Conservation (phyloP, 2,797 vertebrate species). For the Acanthiza pusilla region DNA sequence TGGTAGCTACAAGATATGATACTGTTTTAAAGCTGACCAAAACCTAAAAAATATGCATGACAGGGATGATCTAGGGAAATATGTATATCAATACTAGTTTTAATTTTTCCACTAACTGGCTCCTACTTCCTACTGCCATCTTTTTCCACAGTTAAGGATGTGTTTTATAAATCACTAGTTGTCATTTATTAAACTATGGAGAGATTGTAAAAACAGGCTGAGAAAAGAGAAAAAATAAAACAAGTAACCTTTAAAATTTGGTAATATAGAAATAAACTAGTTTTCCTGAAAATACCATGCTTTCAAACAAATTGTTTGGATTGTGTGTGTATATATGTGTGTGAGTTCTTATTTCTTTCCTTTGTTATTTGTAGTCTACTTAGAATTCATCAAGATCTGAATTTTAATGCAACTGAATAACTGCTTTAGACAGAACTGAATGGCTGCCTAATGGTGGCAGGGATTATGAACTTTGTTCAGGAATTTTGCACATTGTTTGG, state of each 20-base stretch:
- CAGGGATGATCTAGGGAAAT: background rate
- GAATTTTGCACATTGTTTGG: background rate
- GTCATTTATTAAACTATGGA: background rate
- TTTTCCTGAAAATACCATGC: background rate
- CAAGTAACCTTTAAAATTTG: background rate
- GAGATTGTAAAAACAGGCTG: background rate
- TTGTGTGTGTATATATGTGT: background rate
- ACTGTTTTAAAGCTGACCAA: background rate
- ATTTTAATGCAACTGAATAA: background rate
- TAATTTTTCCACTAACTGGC: background rate
- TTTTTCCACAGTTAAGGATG: background rate
- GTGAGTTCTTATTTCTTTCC: background rate
- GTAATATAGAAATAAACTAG: background rate
- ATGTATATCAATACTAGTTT: background rate
- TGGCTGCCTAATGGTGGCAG: background rate
- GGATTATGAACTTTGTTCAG: background rate
- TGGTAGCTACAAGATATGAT: background rate
- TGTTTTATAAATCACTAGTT: background rate
- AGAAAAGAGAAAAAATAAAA: background rate
- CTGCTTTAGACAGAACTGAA: background rate
- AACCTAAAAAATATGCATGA: background rate
- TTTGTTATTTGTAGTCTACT: background rate
- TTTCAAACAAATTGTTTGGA: background rate
- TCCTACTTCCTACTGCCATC: accelerated
- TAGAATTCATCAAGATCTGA: background rate